A percentile compares a stretch with the other conserved stretches of the same genome.
Evolutionary conservation across 2,888 invertebrate genomes (phyloP).

Genomic region (Patella depressa): DNA sequence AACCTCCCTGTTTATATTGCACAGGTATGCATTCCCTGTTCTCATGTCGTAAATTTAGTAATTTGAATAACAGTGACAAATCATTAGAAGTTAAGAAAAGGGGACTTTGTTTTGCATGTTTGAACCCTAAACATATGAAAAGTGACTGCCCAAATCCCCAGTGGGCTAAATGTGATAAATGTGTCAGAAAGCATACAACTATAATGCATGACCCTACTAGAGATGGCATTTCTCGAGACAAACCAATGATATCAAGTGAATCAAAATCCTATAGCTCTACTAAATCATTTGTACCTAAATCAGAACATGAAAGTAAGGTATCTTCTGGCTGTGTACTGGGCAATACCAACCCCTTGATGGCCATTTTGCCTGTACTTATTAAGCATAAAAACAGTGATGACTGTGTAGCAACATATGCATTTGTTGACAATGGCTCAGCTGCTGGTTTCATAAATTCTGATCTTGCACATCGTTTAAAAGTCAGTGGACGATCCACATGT

Average conservation of each 20-base stretch:
- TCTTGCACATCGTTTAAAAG: background rate
- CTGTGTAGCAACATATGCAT: too few relatives aligned
- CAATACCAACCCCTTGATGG: background rate
- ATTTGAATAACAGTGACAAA: too few relatives aligned
- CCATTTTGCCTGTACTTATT: background rate
- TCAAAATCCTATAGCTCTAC: background rate
- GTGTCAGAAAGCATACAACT: background rate
- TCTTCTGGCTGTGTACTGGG: background rate
- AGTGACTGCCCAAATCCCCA: background rate
- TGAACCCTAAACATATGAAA: background rate
- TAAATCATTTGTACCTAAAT: background rate
- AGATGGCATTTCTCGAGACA: background rate
- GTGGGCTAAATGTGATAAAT: background rate
- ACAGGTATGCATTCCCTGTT: background rate
- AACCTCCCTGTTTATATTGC: background rate
- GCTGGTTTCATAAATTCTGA: background rate
- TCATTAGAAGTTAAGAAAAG: background rate
- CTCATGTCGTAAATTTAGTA: background rate
- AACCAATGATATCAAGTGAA: background rate
- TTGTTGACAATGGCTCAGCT: background rate
- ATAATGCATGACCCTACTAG: background rate
- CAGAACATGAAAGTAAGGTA: background rate
- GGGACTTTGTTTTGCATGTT: background rate
- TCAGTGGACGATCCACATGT: background rate
- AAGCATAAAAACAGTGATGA: background rate